Evolutionary conservation across 1,140 invertebrate genomes (phyloP), one percentile per base, ranked within the genome.

Genomic region (Atta texana): DNA sequence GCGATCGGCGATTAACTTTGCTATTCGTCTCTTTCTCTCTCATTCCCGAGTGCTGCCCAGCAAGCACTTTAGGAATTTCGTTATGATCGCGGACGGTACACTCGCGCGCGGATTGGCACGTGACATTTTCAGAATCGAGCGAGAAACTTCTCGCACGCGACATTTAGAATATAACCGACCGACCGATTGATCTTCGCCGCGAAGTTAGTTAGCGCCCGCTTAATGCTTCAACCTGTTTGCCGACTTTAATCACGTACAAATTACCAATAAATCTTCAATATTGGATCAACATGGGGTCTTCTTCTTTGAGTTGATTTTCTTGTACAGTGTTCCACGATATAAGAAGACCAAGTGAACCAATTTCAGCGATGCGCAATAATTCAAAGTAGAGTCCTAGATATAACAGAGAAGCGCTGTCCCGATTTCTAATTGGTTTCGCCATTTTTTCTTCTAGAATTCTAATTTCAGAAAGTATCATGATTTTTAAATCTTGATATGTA

Each of bases 121-220:
- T 94, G 94, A 94, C 94, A 94, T 94, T 94, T 93, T 91, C 90
- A 94, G 92, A 92, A 93, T 94, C 92, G 90, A 92, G 88, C 86
- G 90, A 91, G 91, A 93, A 92, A 93, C 93, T 91, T 92, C 90
- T 86, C 75, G 72, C 63, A 31, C 85, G 71, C 89, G 88, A 77
- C 88, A 90, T 90, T 90, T 90, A 89, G 89, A 93, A 93, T 94
- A 44, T 57, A 53, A 90, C 92, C 39, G 28, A 31, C 5, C 49
- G 51, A 51, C 28, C 72, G 51, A 55, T 31, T 10, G 66, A 59
- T 8, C n/a, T 6, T n/a, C 92, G 89, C 28, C 69, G 76, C 16
- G 86, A 88, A 92, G 82, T 85, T 75, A 76, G 71, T 59, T 87
- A 49, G 16, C 80, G n/a, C 51, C 55, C 39, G 21, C 72, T 7